These are phyloP conservation scores for Smithornis capensis DNA, from an alignment of 2,113 vertebrate genomes.

Conservation along the genomic window DNA sequence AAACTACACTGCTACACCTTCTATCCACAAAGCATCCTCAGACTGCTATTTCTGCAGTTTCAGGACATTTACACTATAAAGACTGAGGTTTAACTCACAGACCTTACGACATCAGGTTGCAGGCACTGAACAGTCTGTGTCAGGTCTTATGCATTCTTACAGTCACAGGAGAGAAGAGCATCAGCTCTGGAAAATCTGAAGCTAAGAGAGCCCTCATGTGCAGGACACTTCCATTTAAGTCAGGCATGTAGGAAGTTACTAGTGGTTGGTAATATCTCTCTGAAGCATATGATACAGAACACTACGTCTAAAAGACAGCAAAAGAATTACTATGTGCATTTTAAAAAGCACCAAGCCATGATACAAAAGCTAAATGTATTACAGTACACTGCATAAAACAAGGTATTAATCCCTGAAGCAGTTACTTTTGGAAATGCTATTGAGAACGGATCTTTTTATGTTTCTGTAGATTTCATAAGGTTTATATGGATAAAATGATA, in stretches of 20 bases:
- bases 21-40: neutral
- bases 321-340: neutral
- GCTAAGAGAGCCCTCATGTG: neutral
- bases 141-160: neutral
- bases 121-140: neutral
- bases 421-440: neutral
- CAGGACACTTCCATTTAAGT: neutral
- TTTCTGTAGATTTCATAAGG: neutral
- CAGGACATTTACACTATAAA: neutral
- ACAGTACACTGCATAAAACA: neutral
- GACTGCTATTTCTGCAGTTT: neutral
- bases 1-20: neutral
- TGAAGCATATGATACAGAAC: neutral
- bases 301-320: neutral
- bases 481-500: neutral
- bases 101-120: neutral
- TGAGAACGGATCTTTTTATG: neutral
- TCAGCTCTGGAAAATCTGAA: neutral
- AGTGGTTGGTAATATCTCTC: neutral
- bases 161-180: neutral
- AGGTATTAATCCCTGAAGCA: neutral
- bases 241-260: neutral
- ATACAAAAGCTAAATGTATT: neutral
- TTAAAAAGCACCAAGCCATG: neutral
- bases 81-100: neutral